These are phyloP conservation scores for Danio kyathit DNA, from an alignment of 2,797 vertebrate species.

Conservation along the genomic window DNA sequence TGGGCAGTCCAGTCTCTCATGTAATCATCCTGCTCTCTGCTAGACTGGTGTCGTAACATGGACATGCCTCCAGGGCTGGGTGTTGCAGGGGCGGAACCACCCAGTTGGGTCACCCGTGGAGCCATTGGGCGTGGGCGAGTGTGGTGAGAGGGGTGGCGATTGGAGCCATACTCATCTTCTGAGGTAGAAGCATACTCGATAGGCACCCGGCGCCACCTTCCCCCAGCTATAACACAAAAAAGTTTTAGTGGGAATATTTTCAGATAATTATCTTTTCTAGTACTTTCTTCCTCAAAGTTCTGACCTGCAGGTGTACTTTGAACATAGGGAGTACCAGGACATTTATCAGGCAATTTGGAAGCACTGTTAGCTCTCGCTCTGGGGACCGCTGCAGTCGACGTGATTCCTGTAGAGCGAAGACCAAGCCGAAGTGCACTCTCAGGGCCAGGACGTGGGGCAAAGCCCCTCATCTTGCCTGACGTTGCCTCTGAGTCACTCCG, in stretches of 20 bases:
- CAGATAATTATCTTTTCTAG: not conserved
- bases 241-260: not conserved
- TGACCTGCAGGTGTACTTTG: constrained; percentile 86
- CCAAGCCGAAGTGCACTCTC: constrained; percentile 87
- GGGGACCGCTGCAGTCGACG: constrained; percentile 78
- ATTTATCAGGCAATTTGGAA: constrained; percentile 93
- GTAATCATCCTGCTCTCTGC: constrained; percentile 94
- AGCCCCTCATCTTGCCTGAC: constrained; percentile 80
- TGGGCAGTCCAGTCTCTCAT: constrained; percentile 97
- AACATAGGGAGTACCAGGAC: constrained; percentile 80
- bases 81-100: constrained; percentile 83
- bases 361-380: constrained; percentile 95
- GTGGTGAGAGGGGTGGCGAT: constrained; percentile 92
- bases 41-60: constrained; percentile 85
- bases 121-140: constrained; percentile 81
- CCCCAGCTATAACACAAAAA: constrained; percentile 77
- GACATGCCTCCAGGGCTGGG: constrained; percentile 75
- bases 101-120: constrained; percentile 84
- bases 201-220: constrained; percentile 93
- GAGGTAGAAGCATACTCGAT: constrained; percentile 97
- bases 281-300: constrained; percentile 12
- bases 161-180: constrained; percentile 97
- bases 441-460: constrained; percentile 81
- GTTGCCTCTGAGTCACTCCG: constrained; percentile 97
- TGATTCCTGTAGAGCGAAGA: constrained; percentile 77